Evolutionary conservation across 2,113 vertebrate species (phyloP).

Genomic region (Aegithalos caudatus): DNA sequence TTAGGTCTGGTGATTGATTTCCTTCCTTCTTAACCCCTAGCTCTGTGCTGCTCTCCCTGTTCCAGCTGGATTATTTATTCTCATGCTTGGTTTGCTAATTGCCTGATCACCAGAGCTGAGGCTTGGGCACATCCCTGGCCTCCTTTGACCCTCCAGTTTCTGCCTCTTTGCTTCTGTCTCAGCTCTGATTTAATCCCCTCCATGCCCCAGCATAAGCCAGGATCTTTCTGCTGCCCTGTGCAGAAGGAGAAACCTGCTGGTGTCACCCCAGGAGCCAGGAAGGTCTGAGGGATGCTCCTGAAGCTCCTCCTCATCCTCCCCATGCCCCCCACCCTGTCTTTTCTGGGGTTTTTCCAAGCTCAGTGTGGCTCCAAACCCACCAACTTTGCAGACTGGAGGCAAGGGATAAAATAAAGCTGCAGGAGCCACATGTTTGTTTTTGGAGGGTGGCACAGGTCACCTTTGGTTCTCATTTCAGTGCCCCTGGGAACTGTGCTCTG

Average conservation of each 20-base stretch:
- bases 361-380: not conserved
- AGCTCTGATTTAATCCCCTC: not conserved
- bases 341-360: not conserved
- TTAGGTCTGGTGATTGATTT: constrained; percentile 12
- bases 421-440: not conserved
- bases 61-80: constrained; percentile 9
- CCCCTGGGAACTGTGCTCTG: not conserved
- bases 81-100: constrained; percentile 30
- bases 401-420: not conserved
- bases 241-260: not conserved
- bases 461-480: not conserved
- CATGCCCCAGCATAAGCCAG: accelerated
- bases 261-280: not conserved
- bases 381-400: not conserved
- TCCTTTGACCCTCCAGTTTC: not conserved
- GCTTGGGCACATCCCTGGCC: not conserved
- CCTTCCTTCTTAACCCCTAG: not conserved
- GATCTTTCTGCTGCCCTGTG: not conserved
- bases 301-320: not conserved
- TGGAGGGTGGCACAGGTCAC: not conserved
- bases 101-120: not conserved
- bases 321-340: not conserved
- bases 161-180: not conserved
- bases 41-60: not conserved
- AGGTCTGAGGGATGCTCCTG: not conserved